Evolutionary conservation across 2,113 vertebrate genomes (phyloP).

Genomic region (Haliaeetus leucogaster): DNA sequence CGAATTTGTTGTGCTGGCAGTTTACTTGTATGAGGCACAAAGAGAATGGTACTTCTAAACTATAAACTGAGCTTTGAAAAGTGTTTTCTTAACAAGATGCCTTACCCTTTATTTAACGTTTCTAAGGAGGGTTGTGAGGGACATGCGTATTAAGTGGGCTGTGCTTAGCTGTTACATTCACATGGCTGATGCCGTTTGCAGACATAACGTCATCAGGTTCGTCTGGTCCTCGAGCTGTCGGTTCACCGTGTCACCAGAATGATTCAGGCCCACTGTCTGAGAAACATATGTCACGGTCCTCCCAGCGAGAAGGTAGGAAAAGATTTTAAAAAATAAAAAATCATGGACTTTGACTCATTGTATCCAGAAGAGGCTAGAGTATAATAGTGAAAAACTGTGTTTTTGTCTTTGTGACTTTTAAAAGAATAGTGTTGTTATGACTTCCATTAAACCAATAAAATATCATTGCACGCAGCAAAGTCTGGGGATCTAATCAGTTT

Average conservation of each 20-base stretch:
- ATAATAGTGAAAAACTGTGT: accelerated
- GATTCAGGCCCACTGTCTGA: constrained; percentile 76
- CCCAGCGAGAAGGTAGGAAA: constrained; percentile 86
- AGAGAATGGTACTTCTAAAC: background rate
- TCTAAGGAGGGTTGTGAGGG: background rate
- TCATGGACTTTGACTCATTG: background rate
- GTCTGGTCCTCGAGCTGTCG: constrained; percentile 78
- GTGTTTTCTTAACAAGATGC: background rate
- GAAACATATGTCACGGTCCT: constrained; percentile 83
- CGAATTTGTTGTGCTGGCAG: background rate
- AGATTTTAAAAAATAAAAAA: background rate
- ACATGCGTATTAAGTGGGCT: accelerated
- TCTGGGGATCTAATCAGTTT: background rate
- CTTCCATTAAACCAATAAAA: background rate
- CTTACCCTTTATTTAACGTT: background rate
- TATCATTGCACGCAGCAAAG: background rate
- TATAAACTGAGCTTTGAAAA: background rate
- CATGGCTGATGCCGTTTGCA: constrained; percentile 30
- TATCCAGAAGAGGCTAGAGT: background rate
- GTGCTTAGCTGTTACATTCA: background rate
- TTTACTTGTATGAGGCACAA: background rate
- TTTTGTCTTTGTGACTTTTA: background rate
- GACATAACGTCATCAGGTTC: constrained; percentile 62
- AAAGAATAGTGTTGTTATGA: background rate
- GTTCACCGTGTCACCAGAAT: constrained; percentile 83